Base-by-base conservation (phyloP, 2,888 invertebrate genomes). In the Perithous albicinctus region DNA sequence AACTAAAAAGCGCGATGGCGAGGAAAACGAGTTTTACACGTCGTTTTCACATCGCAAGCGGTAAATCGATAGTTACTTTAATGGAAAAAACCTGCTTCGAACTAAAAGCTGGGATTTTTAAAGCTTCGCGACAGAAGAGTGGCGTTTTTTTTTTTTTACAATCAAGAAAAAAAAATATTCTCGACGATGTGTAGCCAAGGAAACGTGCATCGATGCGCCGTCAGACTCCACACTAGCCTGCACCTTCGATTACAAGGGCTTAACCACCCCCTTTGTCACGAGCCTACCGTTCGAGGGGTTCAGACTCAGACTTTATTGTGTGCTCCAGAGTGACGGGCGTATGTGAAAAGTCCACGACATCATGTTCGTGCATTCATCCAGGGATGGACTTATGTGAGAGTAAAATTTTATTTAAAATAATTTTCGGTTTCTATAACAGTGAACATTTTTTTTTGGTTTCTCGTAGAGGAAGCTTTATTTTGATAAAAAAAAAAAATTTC, bases 281-380 rank as follows among this genome's bases (percentile, higher is more conserved):
- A 20, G 46, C 61, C n/a, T 23, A 12, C 35, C 15, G 7, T 75
- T 88, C 86, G 84, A 88, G 87, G 87, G 89, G 88, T 87, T 86
- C 87, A 48, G 85, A 83, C 84, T 87, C 89, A 91, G 91, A 90
- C 90, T 90, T 90, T 86, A 91, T 91, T 91, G 91, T 91, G 91
- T 90, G 84, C 84, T 85, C 23, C 66, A n/a, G 63, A 67, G 73
- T 23, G 26, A 56, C 48, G 72, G 38, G 38, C 38, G 29, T 20
- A 38, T 6, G n/a, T n/a, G 61, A 78, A 75, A 70, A 78, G 66
- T 43, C 63, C 88, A 86, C 88, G n/a, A n/a, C n/a, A n/a, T n/a
- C n/a, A 86, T 86, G 87, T 84, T 51, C 69, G 83, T 84, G 85
- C 86, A 86, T 86, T 82, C 78, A 85, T 80, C 85, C 82, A 83